A percentile compares a stretch with the other conserved stretches of the same genome.
Evolutionary conservation across 2,113 vertebrate genomes (phyloP).

Genomic region (Thamnaconus septentrionalis): DNA sequence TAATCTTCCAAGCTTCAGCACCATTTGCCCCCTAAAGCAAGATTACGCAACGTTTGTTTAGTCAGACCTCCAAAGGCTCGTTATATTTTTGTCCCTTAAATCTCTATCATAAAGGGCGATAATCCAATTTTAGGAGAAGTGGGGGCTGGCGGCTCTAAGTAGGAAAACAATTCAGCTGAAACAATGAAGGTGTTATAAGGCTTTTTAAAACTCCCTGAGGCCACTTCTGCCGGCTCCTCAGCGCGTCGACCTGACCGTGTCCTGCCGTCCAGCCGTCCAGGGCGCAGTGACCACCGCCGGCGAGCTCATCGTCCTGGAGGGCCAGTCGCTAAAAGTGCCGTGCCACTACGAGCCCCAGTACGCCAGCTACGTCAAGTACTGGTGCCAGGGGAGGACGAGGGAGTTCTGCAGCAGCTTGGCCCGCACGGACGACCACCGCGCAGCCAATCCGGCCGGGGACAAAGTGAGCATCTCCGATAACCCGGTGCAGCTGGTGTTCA

Average conservation of each 20-base stretch:
- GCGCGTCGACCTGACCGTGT: no score
- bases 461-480: slow-evolving; percentile 68
- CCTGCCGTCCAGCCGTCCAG: slow-evolving; percentile 34
- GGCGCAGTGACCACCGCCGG: slow-evolving; percentile 47
- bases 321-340: slow-evolving; percentile 57
- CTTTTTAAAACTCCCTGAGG: background rate
- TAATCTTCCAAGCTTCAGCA: slow-evolving; percentile 21
- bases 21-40: slow-evolving; percentile 27
- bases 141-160: background rate
- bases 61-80: slow-evolving; percentile 39
- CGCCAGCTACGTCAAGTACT: slow-evolving; percentile 72
- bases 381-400: slow-evolving; percentile 63
- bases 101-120: slow-evolving; percentile 23
- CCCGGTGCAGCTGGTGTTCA: slow-evolving; percentile 65
- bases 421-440: slow-evolving; percentile 48
- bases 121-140: slow-evolving; percentile 37
- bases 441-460: background rate
- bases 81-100: slow-evolving; percentile 28
- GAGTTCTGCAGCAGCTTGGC: slow-evolving; percentile 72
- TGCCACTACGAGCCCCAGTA: slow-evolving; percentile 74
- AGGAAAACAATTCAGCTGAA: slow-evolving; percentile 3
- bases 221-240: slow-evolving; percentile 6
- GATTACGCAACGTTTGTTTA: slow-evolving; percentile 44
- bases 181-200: background rate
- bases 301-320: slow-evolving; percentile 60